phyloP scores from a whole-genome alignment of 2,113 vertebrate genomes.

The Pelobates fuscus region DNA sequence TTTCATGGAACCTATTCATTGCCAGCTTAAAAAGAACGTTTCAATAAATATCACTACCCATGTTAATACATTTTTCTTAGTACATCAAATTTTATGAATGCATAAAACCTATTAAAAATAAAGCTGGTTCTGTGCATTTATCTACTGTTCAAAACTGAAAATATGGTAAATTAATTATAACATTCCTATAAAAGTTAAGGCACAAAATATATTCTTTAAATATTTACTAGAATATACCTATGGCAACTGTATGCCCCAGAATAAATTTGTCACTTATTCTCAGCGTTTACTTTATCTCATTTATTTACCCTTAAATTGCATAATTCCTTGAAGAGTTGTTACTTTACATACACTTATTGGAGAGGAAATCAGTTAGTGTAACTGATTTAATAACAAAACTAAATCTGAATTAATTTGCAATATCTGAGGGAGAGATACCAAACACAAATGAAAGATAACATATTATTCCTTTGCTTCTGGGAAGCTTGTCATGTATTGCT shows the following conservation, averaged over 20 bases:
- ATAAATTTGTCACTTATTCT: constrained; percentile 38
- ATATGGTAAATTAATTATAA: too few relatives aligned
- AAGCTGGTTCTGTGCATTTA: too few relatives aligned
- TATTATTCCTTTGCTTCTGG: constrained; percentile 47
- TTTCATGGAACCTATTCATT: too few relatives aligned
- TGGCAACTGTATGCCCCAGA: not conserved
- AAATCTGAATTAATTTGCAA: constrained; percentile 6
- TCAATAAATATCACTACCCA: too few relatives aligned
- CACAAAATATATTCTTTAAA: not conserved
- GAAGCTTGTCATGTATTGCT: constrained; percentile 33
- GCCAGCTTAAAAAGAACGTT: too few relatives aligned
- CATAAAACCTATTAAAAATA: too few relatives aligned
- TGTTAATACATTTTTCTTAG: too few relatives aligned
- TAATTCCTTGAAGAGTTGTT: constrained; percentile 31
- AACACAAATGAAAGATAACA: constrained; percentile 39
- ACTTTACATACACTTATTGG: constrained; percentile 39
- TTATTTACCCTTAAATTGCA: constrained; percentile 14
- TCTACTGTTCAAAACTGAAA: too few relatives aligned
- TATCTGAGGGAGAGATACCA: constrained; percentile 3
- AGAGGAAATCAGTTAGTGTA: constrained; percentile 38
- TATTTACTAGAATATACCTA: not conserved
- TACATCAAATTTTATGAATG: too few relatives aligned
- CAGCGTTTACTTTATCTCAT: not conserved
- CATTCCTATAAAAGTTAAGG: not conserved
- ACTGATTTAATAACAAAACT: constrained; percentile 28